Conservation (phyloP, 2,797 vertebrate species). For the Macropodus opercularis region DNA sequence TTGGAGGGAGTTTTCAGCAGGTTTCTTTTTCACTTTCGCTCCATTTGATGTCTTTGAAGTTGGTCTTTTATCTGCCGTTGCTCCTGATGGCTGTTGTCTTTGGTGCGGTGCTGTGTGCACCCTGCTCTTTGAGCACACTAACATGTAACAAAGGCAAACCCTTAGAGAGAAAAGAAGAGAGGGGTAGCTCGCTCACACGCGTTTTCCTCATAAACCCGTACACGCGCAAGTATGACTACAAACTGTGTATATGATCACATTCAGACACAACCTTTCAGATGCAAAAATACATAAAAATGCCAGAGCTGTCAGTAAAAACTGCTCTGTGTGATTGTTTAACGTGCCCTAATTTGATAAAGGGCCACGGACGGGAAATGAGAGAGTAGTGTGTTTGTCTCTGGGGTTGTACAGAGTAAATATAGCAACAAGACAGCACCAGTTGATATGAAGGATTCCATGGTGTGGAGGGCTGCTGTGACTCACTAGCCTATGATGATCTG, state of each 20-base stretch:
- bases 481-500: slow-evolving; percentile 55
- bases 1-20: slow-evolving; percentile 79
- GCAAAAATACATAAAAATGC: slow-evolving; percentile 42
- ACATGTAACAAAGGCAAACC: slow-evolving; percentile 81
- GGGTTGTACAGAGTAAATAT: slow-evolving; percentile 81
- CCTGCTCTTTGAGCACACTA: slow-evolving; percentile 77
- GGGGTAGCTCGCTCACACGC: slow-evolving; percentile 49
- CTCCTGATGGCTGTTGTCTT: slow-evolving; percentile 85
- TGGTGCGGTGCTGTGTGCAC: slow-evolving; percentile 73
- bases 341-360: slow-evolving; percentile 76
- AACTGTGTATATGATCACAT: slow-evolving; percentile 50
- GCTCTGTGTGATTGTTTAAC: slow-evolving; percentile 67
- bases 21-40: slow-evolving; percentile 80
- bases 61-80: slow-evolving; percentile 79
- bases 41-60: slow-evolving; percentile 83
- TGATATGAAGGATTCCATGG: slow-evolving; percentile 79
- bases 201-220: slow-evolving; percentile 53
- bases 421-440: slow-evolving; percentile 80
- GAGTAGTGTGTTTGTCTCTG: slow-evolving; percentile 74
- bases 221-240: slow-evolving; percentile 26
- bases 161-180: slow-evolving; percentile 68
- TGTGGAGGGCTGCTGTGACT: slow-evolving; percentile 74
- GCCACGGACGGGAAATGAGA: slow-evolving; percentile 74
- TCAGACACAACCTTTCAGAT: slow-evolving; percentile 53
- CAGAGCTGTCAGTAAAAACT: slow-evolving; percentile 55